Evolutionary conservation across 2,888 invertebrate genomes (phyloP), one percentile per base, ranked within the genome.

Genomic region (Nemurella pictetii): DNA sequence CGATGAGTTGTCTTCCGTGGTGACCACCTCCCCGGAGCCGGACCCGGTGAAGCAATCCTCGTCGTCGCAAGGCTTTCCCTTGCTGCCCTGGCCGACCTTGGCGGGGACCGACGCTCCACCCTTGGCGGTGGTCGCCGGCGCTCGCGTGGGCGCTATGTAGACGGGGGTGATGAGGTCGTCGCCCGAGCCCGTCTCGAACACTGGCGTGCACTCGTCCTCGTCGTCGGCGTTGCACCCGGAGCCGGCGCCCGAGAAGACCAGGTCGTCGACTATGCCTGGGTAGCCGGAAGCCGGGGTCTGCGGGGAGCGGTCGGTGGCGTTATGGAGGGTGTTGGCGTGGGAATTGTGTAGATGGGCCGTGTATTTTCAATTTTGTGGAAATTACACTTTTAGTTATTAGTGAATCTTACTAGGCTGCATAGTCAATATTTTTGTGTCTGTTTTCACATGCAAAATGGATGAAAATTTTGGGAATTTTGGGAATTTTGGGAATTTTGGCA

Each of bases 111-210:
- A 89, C 84, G 87, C 87, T 27, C 72, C 55, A 0, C 78, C 78
- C 28, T 78, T 78, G 26, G 85, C 35, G 28, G 86, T 85, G 7
- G 90, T 90, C 28, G 90, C 90, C 27, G 92, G 94, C 20, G 95
- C 95, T 88, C 93, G 92, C 36, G 95, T 94, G 0, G 96, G 95
- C 0, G 96, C 96, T 20, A 97, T 95, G 90, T 97, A 97, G 0
- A 98, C 97, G 0, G 98, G 97, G 0, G 97, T 98, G 87, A 98
- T 97, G 85, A 98, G 93, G 89, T 98, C 98, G 89, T 98, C 98
- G 32, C 86, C 85, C 75, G 96, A 95, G 12, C 95, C 96, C 0
- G 95, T 94, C 88, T 96, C 96, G 55, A 95, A 95, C 36, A 96
- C 92, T 15, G 97, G 96, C 0, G 94, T 94, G 89, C 98, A 98